These are phyloP conservation scores for Semicossyphus pulcher DNA, from an alignment of 2,113 vertebrate species.

Conservation along the genomic window DNA sequence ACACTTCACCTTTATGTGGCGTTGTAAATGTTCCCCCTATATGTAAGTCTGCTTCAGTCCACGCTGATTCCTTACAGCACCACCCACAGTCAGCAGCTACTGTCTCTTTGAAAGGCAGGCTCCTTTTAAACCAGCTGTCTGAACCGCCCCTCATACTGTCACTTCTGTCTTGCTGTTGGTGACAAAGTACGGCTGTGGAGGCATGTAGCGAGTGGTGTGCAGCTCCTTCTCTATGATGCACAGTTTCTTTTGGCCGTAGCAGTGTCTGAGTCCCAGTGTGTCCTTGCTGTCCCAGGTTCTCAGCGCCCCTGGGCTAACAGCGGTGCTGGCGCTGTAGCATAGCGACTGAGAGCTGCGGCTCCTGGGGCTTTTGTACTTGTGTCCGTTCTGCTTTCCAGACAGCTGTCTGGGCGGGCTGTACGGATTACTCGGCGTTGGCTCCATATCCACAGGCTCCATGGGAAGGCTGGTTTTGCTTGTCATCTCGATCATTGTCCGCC, in stretches of 20 bases:
- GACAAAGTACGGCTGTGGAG: constrained; percentile 95
- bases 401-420: constrained; percentile 88
- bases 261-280: constrained; percentile 87
- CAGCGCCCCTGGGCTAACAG: constrained; percentile 57
- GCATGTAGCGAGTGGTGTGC: constrained; percentile 87
- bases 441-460: constrained; percentile 87
- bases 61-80: constrained; percentile 25
- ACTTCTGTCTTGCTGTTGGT: constrained; percentile 99
- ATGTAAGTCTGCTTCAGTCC: constrained; percentile 44
- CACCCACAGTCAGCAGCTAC: constrained; percentile 19
- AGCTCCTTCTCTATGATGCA: constrained; percentile 88
- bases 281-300: constrained; percentile 91
- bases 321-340: constrained; percentile 82
- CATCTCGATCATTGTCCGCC: constrained; percentile 89
- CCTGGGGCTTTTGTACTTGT: constrained; percentile 87
- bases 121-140: constrained; percentile 16
- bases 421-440: constrained; percentile 87
- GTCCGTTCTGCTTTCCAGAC: constrained; percentile 87
- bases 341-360: constrained; percentile 84
- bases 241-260: constrained; percentile 87
- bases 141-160: constrained; percentile 87
- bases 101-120: not conserved
- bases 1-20: constrained; percentile 6
- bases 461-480: constrained; percentile 90
- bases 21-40: constrained; percentile 30